Evolutionary conservation across 1,140 invertebrate genomes (phyloP), one percentile per base, ranked within the genome.

Genomic region (Odontomachus brunneus): DNA sequence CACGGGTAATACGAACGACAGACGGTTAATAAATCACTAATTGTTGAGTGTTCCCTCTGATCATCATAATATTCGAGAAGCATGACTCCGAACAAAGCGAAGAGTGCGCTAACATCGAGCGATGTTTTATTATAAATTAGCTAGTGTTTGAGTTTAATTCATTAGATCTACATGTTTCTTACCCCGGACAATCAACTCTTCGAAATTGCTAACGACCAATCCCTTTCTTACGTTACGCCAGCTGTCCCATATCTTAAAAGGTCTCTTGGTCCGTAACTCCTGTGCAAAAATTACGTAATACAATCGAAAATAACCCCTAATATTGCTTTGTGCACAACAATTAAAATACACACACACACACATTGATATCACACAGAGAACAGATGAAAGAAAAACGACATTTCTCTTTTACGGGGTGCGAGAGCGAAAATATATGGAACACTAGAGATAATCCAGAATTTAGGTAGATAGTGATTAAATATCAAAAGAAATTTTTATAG

Each of bases 181-280:
- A 97, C 97, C 98, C 96, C 97, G 97, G 91, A 97, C 96, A 95
- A 98, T 96, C 91, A 99, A 95, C 95, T 99, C 98, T 94, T 98
- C 97, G 91, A 99, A 97, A 93, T 97, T 98, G 92, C 97, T 97
- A 92, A 98, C 98, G 89, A 98, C 98, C 93, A 99, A 95, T 91
- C 98, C 98, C 95, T 99, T 99, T 94, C 98, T 97, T 90, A 98
- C 96, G 95, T 97, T 98, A 95, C 98, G 96, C 95, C 97, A 98
- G 95, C 97, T 97, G 96, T 98, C 98, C 98, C 98, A 99, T 96
- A 99, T 97, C 96, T 99, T 99, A 95, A 98, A 98, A 96, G 98
- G 98, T 96, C 97, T 97, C 96, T 98, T 98, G 96, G 97, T 97
- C 96, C 97, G 97, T 96, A 97, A 96, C 96, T 98, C 97, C 97